These are phyloP conservation scores for Zoanthus solanderi DNA, from an alignment of 92 coral and sea anemone species.

Conservation along the genomic window DNA sequence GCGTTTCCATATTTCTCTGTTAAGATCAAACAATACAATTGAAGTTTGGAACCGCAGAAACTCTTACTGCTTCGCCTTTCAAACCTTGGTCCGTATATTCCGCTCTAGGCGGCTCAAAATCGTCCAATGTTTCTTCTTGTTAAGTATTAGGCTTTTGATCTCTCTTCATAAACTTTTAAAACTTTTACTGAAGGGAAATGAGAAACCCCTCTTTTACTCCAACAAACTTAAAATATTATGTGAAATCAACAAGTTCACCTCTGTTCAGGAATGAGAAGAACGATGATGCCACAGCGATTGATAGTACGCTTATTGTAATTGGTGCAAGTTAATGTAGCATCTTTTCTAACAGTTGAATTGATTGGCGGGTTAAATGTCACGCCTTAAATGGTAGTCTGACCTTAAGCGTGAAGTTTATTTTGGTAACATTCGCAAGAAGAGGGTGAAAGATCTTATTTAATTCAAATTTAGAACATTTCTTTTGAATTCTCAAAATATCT, in stretches of 20 bases:
- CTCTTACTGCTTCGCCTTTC: conserved; percentile 23
- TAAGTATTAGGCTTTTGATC: neutral
- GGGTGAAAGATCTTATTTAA: neutral
- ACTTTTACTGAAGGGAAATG: conserved; percentile 8
- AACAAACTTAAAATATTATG: conserved; percentile 17
- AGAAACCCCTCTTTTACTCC: conserved; percentile 28
- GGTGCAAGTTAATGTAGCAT: neutral
- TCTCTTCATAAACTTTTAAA: neutral
- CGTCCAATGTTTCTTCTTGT: conserved; percentile 2
- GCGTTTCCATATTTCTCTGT: conserved; percentile 78
- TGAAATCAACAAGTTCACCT: conserved; percentile 45
- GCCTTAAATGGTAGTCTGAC: conserved; percentile 48
- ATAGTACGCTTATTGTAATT: conserved; percentile 19
- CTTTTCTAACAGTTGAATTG: neutral
- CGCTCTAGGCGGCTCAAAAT: conserved; percentile 39
- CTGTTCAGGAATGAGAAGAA: conserved; percentile 50
- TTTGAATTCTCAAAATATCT: conserved; percentile 40
- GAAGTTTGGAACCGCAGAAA: conserved; percentile 8
- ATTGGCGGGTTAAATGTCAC: conserved; percentile 35
- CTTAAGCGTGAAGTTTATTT: conserved; percentile 31
- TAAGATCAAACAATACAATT: conserved; percentile 16
- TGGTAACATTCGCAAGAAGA: conserved; percentile 27
- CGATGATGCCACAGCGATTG: conserved; percentile 25
- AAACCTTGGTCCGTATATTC: neutral
- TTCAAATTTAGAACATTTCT: conserved; percentile 46